Base-by-base conservation (phyloP, 2,113 vertebrate species). In the Aleadryas rufinucha region DNA sequence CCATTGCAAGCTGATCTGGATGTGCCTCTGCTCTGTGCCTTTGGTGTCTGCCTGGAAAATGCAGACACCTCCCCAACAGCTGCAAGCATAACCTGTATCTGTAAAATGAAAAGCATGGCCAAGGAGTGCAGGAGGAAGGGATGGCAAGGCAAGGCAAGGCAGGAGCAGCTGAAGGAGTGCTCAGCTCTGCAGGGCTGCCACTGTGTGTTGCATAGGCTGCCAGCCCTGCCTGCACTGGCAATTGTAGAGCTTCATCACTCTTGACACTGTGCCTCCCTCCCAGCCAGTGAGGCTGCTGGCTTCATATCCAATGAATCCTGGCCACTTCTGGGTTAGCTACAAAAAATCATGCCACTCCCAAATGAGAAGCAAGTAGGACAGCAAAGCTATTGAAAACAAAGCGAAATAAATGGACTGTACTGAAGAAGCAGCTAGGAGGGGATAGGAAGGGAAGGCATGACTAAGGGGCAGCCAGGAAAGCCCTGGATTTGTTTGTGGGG, bases 61-160 rank as follows among this genome's bases (percentile, higher is more conserved):
- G 10, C n/a, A 76, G n/a, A 47, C 30, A 47, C 1, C 0, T 2
- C 13, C 28, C 10, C 30, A 35, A 47, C 16, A n/a, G 24, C 16
- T 2, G 4, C 49, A 65, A 56, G 37, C 17, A 13, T 9, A 70
- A n/a, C 50, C 26, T 3, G 3, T 37, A 24, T 30, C 26, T 63
- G 56, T 44, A 56, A 53, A 44, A 44, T 5, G 6, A 44, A 64
- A 42, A 33, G 13, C 33, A 21, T 4, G 19, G 50, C 27, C 26
- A 33, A 13, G 31, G 31, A 69, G 11, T 0, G 1, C 31, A 23
- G 49, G 22, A 41, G 26, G 31, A 70, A 87, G 44, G 30, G 16
- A 21, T 0, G 2, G 15, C 22, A 41, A 41, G 27, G 33, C 26
- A 41, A 70, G 37, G 39, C 0, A 2, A 71, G 26, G 33, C 39